Conservation (phyloP, 1,140 invertebrate genomes). For the Piezodorus guildinii region DNA sequence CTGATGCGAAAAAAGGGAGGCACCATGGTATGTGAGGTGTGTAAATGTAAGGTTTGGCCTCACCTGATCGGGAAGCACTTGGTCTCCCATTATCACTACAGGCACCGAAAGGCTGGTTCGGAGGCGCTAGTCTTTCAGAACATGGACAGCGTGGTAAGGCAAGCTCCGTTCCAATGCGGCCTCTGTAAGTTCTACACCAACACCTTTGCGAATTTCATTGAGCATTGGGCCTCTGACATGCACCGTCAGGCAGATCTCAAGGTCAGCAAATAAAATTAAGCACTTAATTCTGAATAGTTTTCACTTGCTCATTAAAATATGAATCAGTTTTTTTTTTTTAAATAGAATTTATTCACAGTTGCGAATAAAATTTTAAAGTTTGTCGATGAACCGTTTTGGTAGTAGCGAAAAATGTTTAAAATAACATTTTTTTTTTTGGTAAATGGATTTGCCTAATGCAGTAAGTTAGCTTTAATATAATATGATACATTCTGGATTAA, state of each 20-base stretch:
- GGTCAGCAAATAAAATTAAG: slow-evolving; percentile 29
- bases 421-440: too few species aligned
- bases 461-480: too few species aligned
- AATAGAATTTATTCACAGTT: too few species aligned
- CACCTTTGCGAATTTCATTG: slow-evolving; percentile 53
- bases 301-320: neutral
- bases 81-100: slow-evolving; percentile 70
- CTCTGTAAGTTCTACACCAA: slow-evolving; percentile 77
- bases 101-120: slow-evolving; percentile 39
- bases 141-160: slow-evolving; percentile 59
- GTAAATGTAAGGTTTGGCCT: slow-evolving; percentile 49
- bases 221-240: slow-evolving; percentile 55
- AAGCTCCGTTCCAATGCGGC: slow-evolving; percentile 72
- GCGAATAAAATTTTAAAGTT: too few species aligned
- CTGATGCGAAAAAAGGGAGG: slow-evolving; percentile 6
- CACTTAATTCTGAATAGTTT: neutral
- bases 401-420: too few species aligned
- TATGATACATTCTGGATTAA: too few species aligned
- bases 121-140: slow-evolving; percentile 56
- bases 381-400: too few species aligned
- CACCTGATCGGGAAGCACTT: slow-evolving; percentile 68
- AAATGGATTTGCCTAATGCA: too few species aligned
- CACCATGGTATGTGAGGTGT: slow-evolving; percentile 46
- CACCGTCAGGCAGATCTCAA: slow-evolving; percentile 42
- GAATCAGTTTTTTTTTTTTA: too few species aligned